These are phyloP conservation scores for Hirtodrosophila duncani DNA, from an alignment of 2,888 invertebrate species.

Conservation along the genomic window DNA sequence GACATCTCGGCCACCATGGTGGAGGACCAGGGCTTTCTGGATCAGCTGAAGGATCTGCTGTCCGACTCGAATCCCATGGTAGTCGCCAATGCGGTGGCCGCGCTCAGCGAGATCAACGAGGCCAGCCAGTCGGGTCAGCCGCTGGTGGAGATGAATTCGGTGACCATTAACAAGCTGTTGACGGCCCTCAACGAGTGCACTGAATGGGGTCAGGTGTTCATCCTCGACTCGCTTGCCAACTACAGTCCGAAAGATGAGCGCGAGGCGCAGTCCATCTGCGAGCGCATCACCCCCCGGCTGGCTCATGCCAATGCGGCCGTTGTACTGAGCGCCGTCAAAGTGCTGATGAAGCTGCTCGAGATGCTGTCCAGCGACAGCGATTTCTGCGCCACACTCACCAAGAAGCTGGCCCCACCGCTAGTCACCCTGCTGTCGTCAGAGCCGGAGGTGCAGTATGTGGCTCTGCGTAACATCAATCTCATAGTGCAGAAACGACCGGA, in stretches of 20 bases:
- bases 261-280: conserved; percentile 98
- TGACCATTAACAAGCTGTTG: conserved; percentile 97
- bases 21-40: conserved; percentile 92
- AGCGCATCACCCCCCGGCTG: conserved; percentile 96
- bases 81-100: conserved; percentile 99
- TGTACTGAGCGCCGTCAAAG: conserved; percentile 98
- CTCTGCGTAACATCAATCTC: conserved; percentile 97
- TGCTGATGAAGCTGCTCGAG: conserved; percentile 98
- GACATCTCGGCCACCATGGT: conserved; percentile 92
- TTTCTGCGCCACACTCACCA: conserved; percentile 94
- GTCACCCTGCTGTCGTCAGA: conserved; percentile 98
- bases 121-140: conserved; percentile 96
- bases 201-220: conserved; percentile 99
- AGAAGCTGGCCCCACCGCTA: conserved; percentile 98
- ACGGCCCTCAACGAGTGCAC: conserved; percentile 99
- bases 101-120: conserved; percentile 98
- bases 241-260: conserved; percentile 97
- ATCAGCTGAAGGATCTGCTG: conserved; percentile 96
- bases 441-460: conserved; percentile 99
- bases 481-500: conserved; percentile 99
- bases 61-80: conserved; percentile 99
- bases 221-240: conserved; percentile 97
- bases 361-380: conserved; percentile 96
- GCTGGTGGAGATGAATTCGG: conserved; percentile 95
- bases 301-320: conserved; percentile 99